Percentiles rank a stretch among this genome's conserved stretches.
Evolutionary conservation across 2,113 vertebrate species (phyloP).

Genomic region (Chloebia gouldiae): DNA sequence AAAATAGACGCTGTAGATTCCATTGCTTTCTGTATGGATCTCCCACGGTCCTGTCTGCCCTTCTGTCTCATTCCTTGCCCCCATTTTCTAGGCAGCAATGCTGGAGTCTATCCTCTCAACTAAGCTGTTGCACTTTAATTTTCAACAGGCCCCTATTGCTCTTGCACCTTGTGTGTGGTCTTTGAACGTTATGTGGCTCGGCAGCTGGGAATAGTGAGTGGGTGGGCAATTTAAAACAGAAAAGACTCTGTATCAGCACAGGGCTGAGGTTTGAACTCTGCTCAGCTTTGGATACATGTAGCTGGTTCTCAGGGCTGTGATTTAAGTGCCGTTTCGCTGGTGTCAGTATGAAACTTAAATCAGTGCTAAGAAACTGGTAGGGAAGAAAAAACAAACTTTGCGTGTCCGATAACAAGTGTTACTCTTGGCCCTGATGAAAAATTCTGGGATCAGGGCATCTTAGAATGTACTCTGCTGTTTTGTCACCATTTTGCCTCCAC

Average conservation of each 20-base stretch:
- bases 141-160: slow-evolving; percentile 69
- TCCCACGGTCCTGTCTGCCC: slow-evolving; percentile 1
- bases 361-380: neutral
- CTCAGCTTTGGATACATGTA: slow-evolving; percentile 66
- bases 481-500: neutral
- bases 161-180: slow-evolving; percentile 79
- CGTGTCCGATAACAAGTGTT: neutral
- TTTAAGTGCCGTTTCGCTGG: slow-evolving; percentile 42
- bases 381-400: slow-evolving; percentile 21
- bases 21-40: neutral
- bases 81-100: neutral
- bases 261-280: slow-evolving; percentile 69
- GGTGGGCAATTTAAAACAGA: slow-evolving; percentile 67
- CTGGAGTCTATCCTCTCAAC: slow-evolving; percentile 19
- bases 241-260: slow-evolving; percentile 72
- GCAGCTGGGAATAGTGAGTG: slow-evolving; percentile 77
- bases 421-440: neutral
- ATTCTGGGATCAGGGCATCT: neutral
- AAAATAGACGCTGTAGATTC: neutral
- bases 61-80: neutral
- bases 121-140: slow-evolving; percentile 66
- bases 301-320: slow-evolving; percentile 53
- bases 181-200: slow-evolving; percentile 65
- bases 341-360: slow-evolving; percentile 50
- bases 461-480: neutral